Base-by-base conservation (phyloP, 2,113 vertebrate species). In the Myotis davidii region DNA sequence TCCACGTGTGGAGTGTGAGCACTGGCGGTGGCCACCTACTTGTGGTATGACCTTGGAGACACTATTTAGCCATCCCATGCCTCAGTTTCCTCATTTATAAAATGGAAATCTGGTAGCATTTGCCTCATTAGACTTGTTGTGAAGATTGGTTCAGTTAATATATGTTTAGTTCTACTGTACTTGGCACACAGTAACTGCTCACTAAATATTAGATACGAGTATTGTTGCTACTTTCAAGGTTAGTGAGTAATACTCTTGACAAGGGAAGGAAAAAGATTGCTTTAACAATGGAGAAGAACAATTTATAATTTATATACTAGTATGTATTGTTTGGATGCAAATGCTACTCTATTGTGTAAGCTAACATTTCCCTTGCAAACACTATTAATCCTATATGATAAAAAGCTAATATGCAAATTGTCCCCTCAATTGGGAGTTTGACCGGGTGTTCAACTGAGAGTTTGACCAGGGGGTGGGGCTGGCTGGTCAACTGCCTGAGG, bases 221-320 rank as follows among this genome's bases (percentile, higher is more conserved):
- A 85, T 78, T 59, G 34, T 34, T 91, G 20, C 50, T 54, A 23
- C 70, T 92, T 93, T 65, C 88, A 87, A 93, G n/a, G 50, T 70
- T 83, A 65, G 23, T 48, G 21, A 88, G 18, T 25, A 93, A 86
- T 27, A 69, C 4, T 87, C 32, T 48, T 32, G 27, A 50, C 3
- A 70, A 20, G 16, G 1, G 7, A 76, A 91, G 27, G 54, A 54
- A 13, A 91, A 89, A 39, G 10, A 45, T 3, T 37, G 7, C 48
- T 34, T 70, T 65, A 77, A 84, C 11, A 59, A 79, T 2, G 7
- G 11, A 86, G 34, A 34, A 88, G 61, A 52, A 83, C 25, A 42
- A 79, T 59, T 73, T 39, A 64, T 34, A 67, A 86, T 84, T 85
- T 82, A 67, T 25, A 76, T 8, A 59, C 56, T 59, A 59, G 56